Percentiles rank a stretch among this genome's conserved stretches.
Evolutionary conservation across 2,113 vertebrate genomes (phyloP).

Genomic region (Pachycephala philippinensis): DNA sequence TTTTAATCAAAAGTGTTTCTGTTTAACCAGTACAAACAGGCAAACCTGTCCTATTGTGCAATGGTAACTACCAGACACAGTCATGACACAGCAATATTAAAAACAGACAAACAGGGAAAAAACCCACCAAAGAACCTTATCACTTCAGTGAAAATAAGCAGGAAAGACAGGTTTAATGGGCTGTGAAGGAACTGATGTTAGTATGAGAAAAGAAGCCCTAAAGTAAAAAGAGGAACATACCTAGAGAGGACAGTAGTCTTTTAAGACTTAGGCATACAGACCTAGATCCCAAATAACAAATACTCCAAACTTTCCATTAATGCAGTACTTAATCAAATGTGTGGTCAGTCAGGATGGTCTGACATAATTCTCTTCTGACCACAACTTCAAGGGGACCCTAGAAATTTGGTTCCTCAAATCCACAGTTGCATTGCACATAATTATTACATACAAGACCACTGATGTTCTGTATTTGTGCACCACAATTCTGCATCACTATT

Average conservation of each 20-base stretch:
- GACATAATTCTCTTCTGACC: not conserved
- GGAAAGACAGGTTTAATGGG: not conserved
- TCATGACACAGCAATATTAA: not conserved
- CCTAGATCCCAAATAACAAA: not conserved
- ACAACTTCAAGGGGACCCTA: no score
- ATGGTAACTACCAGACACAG: not conserved
- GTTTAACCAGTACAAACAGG: not conserved
- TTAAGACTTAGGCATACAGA: not conserved
- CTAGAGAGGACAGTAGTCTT: not conserved
- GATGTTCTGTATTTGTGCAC: not conserved
- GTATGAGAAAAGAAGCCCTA: not conserved
- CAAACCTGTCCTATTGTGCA: not conserved
- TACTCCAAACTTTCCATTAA: not conserved
- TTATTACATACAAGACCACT: not conserved
- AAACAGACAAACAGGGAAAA: not conserved
- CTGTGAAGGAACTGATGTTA: not conserved
- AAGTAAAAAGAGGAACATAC: not conserved
- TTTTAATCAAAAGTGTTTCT: not conserved
- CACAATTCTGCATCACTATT: not conserved
- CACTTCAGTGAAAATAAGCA: not conserved
- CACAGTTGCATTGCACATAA: not conserved
- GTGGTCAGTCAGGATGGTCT: not conserved
- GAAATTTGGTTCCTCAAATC: not conserved
- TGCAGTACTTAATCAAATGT: not conserved
- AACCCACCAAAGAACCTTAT: rapidly evolving